These are phyloP conservation scores for Bovichtus variegatus DNA, from an alignment of 2,797 vertebrate genomes.

Conservation along the genomic window DNA sequence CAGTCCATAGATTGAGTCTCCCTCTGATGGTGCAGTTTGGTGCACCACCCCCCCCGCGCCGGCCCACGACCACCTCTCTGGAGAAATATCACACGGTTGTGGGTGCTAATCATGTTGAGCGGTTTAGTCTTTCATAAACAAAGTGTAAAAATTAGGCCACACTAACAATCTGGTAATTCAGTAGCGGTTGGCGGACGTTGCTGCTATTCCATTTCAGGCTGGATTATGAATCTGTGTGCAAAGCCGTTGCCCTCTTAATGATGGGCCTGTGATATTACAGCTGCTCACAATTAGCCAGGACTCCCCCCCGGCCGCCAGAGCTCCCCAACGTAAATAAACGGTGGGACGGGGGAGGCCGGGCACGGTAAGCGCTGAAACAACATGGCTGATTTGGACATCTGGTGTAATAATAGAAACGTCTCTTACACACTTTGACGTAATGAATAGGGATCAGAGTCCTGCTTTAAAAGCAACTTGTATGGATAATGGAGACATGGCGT, in stretches of 20 bases:
- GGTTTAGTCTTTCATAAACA: conserved; percentile 82
- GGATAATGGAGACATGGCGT: conserved; percentile 57
- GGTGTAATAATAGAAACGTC: conserved; percentile 77
- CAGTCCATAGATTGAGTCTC: conserved; percentile 14
- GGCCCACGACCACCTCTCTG: conserved; percentile 36
- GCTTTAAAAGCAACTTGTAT: conserved; percentile 53
- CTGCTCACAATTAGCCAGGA: conserved; percentile 85
- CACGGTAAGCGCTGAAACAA: conserved; percentile 82
- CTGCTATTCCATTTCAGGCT: conserved; percentile 72
- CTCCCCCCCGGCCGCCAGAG: conserved; percentile 74
- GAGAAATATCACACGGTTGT: conserved; percentile 79
- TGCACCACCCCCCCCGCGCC: background rate
- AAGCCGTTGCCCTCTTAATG: conserved; percentile 79
- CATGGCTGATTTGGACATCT: conserved; percentile 83
- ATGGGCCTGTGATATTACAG: conserved; percentile 81
- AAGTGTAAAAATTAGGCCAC: conserved; percentile 81
- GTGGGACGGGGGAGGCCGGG: conserved; percentile 76
- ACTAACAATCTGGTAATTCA: conserved; percentile 80
- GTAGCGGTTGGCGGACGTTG: conserved; percentile 66
- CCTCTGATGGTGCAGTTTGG: conserved; percentile 17
- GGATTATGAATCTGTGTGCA: conserved; percentile 76
- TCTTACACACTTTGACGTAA: conserved; percentile 78
- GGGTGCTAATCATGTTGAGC: conserved; percentile 84
- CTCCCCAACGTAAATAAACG: conserved; percentile 84
- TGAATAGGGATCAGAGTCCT: conserved; percentile 73